Conservation (phyloP, 2,113 vertebrate species). For the Indri indri region DNA sequence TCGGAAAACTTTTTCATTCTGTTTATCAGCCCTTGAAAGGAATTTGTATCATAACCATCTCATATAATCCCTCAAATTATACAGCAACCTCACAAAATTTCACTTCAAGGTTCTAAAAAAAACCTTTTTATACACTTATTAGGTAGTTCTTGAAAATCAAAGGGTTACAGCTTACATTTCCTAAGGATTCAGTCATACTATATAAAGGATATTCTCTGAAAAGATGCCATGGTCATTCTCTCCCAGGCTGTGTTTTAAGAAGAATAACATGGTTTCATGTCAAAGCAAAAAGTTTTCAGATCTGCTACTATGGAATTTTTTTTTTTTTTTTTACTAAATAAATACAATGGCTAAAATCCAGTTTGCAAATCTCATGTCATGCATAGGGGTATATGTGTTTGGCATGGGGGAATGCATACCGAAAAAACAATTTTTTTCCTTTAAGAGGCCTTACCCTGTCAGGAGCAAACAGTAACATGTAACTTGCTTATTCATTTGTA, state of each 20-base stretch:
- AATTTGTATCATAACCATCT: background rate
- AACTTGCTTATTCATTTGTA: slow-evolving; percentile 75
- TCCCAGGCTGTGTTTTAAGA: background rate
- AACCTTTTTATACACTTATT: background rate
- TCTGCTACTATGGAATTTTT: background rate
- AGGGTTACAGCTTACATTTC: slow-evolving; percentile 23
- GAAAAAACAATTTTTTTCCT: slow-evolving; percentile 43
- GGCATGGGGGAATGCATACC: background rate
- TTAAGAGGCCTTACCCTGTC: slow-evolving; percentile 59
- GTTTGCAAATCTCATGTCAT: slow-evolving; percentile 48
- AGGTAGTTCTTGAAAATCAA: slow-evolving; percentile 6
- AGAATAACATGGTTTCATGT: slow-evolving; percentile 29
- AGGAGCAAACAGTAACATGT: slow-evolving; percentile 65
- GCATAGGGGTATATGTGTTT: slow-evolving; percentile 13
- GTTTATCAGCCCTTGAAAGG: slow-evolving; percentile 30
- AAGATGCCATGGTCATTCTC: background rate
- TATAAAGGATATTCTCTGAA: slow-evolving; percentile 12
- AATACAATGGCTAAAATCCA: slow-evolving; percentile 64
- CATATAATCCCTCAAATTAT: background rate
- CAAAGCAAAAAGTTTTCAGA: slow-evolving; percentile 41
- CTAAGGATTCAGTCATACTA: slow-evolving; percentile 14
- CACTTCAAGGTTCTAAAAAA: background rate
- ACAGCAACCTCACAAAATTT: background rate
- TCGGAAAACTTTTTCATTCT: background rate
- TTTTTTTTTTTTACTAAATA: slow-evolving; percentile 52